Evolutionary conservation across 2,888 invertebrate genomes (phyloP).

Genomic region (Dryobotodes eremita): DNA sequence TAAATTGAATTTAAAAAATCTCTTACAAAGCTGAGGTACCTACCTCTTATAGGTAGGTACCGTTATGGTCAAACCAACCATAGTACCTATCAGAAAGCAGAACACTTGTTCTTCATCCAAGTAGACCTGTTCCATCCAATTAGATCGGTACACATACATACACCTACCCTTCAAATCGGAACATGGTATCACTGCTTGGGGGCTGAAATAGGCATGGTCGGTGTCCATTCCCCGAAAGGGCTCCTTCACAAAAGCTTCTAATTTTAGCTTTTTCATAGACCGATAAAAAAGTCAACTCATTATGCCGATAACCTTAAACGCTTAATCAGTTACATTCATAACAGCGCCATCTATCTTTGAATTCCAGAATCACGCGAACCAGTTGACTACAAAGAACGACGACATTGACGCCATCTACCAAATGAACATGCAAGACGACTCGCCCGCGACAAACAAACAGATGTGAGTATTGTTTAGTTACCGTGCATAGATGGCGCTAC

Average conservation of each 20-base stretch:
- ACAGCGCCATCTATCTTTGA: constrained; percentile 73
- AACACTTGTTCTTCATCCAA: no score
- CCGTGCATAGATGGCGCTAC: constrained; percentile 66
- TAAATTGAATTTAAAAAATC: no score
- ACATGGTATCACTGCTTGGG: neutral
- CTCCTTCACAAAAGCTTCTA: neutral
- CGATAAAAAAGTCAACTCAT: neutral
- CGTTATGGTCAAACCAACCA: no score
- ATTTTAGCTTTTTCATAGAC: neutral
- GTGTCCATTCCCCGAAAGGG: neutral
- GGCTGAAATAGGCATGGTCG: no score
- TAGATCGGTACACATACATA: no score
- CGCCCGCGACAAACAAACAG: constrained; percentile 72
- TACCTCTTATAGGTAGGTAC: no score
- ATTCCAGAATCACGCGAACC: constrained; percentile 80
- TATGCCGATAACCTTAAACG: neutral
- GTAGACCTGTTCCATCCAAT: no score
- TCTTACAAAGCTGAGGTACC: no score
- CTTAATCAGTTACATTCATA: neutral
- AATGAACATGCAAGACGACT: constrained; percentile 75
- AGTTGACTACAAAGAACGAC: constrained; percentile 71
- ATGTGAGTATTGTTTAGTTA: constrained; percentile 71
- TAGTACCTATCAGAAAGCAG: no score
- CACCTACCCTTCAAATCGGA: no score
- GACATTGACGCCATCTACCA: constrained; percentile 83